phyloP scores from a whole-genome alignment of 2,113 vertebrate genomes.

The Origma solitaria region DNA sequence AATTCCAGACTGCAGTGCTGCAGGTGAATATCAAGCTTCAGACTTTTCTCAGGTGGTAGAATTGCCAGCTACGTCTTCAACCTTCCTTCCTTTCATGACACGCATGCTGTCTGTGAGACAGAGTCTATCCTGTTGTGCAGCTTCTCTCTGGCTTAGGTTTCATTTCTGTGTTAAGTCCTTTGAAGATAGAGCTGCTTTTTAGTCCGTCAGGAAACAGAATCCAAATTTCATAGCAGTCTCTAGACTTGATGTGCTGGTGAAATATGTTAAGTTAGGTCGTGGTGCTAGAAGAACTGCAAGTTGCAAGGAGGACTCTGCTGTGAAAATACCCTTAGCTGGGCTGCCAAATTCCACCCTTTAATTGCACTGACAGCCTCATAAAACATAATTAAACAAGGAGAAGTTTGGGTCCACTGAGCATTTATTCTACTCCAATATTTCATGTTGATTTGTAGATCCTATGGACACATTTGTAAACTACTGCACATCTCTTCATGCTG shows the following conservation, averaged over 20 bases:
- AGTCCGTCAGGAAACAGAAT: background rate
- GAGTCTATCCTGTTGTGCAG: background rate
- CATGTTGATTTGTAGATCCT: background rate
- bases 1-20: background rate
- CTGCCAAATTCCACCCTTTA: background rate
- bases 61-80: background rate
- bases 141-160: background rate
- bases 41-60: background rate
- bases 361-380: background rate
- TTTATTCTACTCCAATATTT: background rate
- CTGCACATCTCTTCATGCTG: background rate
- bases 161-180: background rate
- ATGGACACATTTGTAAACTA: background rate
- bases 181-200: background rate
- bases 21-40: background rate
- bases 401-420: background rate
- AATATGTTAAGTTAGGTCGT: background rate
- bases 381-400: background rate
- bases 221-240: background rate
- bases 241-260: background rate
- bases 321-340: background rate
- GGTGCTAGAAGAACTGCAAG: background rate
- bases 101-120: fast-evolving
- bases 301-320: background rate
- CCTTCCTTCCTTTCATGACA: background rate